phyloP scores from a whole-genome alignment of 2,113 vertebrate genomes.

The Laticauda colubrina region DNA sequence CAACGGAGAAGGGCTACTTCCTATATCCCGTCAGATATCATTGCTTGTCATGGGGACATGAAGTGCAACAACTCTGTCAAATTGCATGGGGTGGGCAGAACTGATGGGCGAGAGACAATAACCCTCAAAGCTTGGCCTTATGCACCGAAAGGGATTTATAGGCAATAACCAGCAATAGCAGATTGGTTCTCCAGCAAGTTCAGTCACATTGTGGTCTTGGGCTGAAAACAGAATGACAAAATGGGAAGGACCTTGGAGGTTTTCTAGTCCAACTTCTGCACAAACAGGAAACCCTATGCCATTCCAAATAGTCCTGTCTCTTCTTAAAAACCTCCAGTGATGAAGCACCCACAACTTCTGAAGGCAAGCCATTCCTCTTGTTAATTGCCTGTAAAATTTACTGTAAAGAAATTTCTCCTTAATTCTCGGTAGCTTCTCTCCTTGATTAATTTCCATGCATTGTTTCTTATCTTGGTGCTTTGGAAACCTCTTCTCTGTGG shows the following conservation, averaged over 20 bases:
- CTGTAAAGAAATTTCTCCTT: too few relatives aligned
- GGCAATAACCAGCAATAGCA: neutral
- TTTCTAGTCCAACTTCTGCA: neutral
- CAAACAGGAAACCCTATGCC: neutral
- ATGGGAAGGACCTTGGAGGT: neutral
- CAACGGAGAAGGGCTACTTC: neutral
- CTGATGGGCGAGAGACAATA: neutral
- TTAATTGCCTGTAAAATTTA: neutral
- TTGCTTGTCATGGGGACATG: neutral
- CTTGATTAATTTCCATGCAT: neutral
- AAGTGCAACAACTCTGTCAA: neutral
- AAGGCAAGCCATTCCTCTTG: neutral
- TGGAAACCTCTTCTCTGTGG: neutral
- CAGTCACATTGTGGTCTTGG: neutral
- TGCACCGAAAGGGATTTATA: neutral
- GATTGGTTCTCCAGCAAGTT: neutral
- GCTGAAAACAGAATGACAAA: neutral
- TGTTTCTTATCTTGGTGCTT: neutral
- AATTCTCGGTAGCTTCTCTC: neutral
- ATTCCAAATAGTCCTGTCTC: neutral
- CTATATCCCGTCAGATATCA: neutral
- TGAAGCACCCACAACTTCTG: neutral
- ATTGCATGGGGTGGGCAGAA: neutral
- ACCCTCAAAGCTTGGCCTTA: neutral
- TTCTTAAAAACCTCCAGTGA: neutral